Evolutionary conservation across 2,888 invertebrate genomes (phyloP), one percentile per base, ranked within the genome.

Genomic region (Palloptera scutellata): DNA sequence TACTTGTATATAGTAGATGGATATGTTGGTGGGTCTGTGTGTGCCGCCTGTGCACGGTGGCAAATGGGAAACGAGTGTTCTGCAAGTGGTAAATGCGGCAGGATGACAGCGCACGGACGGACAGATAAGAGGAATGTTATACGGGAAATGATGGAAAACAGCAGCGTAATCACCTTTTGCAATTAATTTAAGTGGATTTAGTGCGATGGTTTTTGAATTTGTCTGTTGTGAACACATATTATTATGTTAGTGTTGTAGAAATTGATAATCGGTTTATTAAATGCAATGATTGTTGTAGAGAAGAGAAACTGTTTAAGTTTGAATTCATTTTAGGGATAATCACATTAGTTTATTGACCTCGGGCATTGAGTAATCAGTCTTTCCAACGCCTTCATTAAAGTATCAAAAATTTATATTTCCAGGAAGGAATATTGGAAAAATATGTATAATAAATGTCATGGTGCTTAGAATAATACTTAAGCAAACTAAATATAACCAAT

Each of bases 161-260:
- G 81, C 81, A 81, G 76, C 78, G 77, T 78, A 81, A 80, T 81
- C 81, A 67, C 76, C 80, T 78, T 81, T 79, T 79, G 80, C 81
- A 80, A 81, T 80, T 80, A 80, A 80, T 80, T 80, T 81, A 80
- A 80, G 78, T 81, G 80, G 80, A 79, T 81, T 81, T 76, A 75
- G 77, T 77, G 77, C 71, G 51, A 64, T 73, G 77, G 69, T 74
- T 72, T 75, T 78, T 67, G 30, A 30, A 54, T 30, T 30, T 30
- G 30, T 30, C 30, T 30, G n/a, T 30, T 30, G 6, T 30, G 30
- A 30, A 30, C n/a, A n/a, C n/a, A n/a, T 30, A 30, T 30, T 30
- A 30, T 30, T 30, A 30, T 30, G 3, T 53, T 53, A 15, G 48
- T 61, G 60, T 61, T 61, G 30, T 30, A 40, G 51, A 41, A 41